phyloP scores from a whole-genome alignment of 2,113 vertebrate genomes.

The Lagopus muta region DNA sequence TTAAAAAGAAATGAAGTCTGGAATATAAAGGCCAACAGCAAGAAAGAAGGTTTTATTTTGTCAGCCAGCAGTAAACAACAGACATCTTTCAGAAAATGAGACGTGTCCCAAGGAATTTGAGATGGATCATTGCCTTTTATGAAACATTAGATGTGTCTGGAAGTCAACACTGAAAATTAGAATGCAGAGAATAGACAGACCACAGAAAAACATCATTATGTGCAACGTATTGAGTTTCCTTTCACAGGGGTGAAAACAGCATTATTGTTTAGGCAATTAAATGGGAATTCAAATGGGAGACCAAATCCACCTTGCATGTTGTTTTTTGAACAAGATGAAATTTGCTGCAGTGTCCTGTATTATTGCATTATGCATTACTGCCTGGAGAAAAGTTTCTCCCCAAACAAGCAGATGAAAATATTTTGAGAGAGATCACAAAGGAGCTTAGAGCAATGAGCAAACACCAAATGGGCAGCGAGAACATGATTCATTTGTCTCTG shows the following conservation, averaged over 20 bases:
- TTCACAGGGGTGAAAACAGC: conserved; percentile 11
- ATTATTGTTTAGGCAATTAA: conserved; percentile 47
- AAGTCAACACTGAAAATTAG: conserved; percentile 64
- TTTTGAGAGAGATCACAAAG: conserved; percentile 47
- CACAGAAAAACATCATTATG: conserved; percentile 55
- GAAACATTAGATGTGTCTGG: conserved; percentile 63
- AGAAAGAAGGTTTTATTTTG: not conserved
- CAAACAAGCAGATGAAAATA: conserved; percentile 46
- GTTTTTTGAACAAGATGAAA: not conserved
- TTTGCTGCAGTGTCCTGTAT: conserved; percentile 31
- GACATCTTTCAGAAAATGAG: conserved; percentile 53
- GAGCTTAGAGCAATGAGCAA: conserved; percentile 50
- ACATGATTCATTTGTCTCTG: conserved; percentile 34
- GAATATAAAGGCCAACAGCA: conserved; percentile 9
- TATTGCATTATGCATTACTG: conserved; percentile 25
- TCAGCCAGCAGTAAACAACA: conserved; percentile 46
- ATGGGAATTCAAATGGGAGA: conserved; percentile 37
- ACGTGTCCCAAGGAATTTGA: conserved; percentile 60
- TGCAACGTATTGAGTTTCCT: not conserved
- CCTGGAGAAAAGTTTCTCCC: conserved; percentile 45
- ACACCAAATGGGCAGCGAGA: not conserved
- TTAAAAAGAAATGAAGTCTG: conserved; percentile 4
- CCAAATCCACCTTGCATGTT: not conserved
- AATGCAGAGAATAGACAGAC: conserved; percentile 53
- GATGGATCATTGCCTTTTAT: conserved; percentile 72